Evolutionary conservation across 1,140 invertebrate species (phyloP), one percentile per base, ranked within the genome.

Genomic region (Homalodisca vitripennis): DNA sequence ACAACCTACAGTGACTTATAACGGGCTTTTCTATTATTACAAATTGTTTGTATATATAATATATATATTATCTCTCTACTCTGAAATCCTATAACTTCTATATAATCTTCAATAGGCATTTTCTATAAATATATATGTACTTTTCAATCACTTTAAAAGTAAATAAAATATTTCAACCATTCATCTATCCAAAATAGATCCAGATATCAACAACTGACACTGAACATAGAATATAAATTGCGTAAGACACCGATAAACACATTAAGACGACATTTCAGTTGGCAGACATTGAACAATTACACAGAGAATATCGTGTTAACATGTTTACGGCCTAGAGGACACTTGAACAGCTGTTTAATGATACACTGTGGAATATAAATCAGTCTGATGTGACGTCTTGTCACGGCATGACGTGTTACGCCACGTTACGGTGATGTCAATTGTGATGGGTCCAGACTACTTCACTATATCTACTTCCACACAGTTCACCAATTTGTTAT

Each of bases 1-100:
- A 66, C 63, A 66, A 66, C 63, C 63, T 66, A 66, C 63, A 66
- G 62, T 66, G 63, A 66, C 41, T 66, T 12, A 46, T 66, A 66
- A 66, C 34, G 63, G 62, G n/a, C 60, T 32, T 31, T 17, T 60
- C 63, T 66, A 66, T 24, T 20, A 24, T 47, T 66, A 66, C 41
- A 66, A 30, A 27, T 51, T 51, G 48, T 51, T 20, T 51, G 22
- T 41, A 41, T 51, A 51, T 51, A 27, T 41, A 41, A 41, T 17
- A 60, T 60, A 60, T 60, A 60, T 60, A 60, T 60, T 60, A 60
- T 60, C 22, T 60, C 22, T 27, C 55, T 60, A 60, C 55, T 20
- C 30, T 66, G 41, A 66, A n/a, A n/a, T 31, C n/a, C 41, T 24
- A 66, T 66, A 66, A 47, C 31, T 34, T 34, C 62, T 46, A 66